Base-by-base conservation (phyloP, 2,888 invertebrate genomes). In the Neelides folsomi region DNA sequence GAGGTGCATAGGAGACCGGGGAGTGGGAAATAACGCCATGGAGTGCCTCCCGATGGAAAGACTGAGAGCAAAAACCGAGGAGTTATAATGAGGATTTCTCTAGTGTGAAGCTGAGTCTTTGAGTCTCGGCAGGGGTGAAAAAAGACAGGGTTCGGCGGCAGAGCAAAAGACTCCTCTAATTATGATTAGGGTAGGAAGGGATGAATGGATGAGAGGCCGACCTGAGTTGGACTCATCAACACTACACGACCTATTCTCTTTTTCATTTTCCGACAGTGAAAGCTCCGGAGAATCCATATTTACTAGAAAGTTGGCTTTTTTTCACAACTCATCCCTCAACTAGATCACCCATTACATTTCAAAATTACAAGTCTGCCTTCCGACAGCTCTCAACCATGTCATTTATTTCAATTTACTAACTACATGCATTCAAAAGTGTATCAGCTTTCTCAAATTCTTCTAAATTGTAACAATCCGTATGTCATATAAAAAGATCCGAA, bases 91-190 rank as follows among this genome's bases (percentile, higher is more conserved):
- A 49, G 43, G 42, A 43, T 49, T 45, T 27, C 18, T 39, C 38
- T 44, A 51, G 46, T 38, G 44, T 39, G 13, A 45, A 46, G 39
- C 46, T 27, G 27, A 27, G 27, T 27, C 27, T 27, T 37, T 43
- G 44, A 34, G 44, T 45, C 27, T 27, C 27, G 27, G 27, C 27
- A 27, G 27, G 50, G 20, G 34, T 38, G 16, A n/a, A 20, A 39
- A 45, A 45, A 40, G 40, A 45, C 35, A 38, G 45, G 51, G 35
- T 38, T 44, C 51, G 51, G 44, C 51, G 51, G 51, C 51, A 44
- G 51, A 39, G 51, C 45, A 46, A 51, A 51, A 46, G 46, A 45
- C 45, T 51, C 46, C 51, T 51, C 46, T 51, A 51, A 51, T 51
- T 51, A 51, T 51, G 51, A 51, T 51, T 51, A 51, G 46, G 46